These are phyloP conservation scores for Chydorus sphaericus DNA, from an alignment of 2,888 invertebrate genomes.

Conservation along the genomic window DNA sequence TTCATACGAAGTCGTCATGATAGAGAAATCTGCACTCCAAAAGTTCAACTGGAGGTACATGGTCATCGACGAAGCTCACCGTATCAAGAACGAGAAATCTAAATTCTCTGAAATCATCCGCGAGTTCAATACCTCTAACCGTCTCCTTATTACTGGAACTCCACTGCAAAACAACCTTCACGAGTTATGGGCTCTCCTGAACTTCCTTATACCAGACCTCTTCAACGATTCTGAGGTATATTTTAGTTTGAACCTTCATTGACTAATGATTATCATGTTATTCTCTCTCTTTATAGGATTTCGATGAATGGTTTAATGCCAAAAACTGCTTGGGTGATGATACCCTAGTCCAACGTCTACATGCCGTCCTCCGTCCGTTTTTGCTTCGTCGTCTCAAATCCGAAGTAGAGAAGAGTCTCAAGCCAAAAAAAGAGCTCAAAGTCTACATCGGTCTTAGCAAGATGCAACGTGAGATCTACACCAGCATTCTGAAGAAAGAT, in stretches of 20 bases:
- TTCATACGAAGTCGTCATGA: slow-evolving; percentile 96
- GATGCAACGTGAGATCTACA: slow-evolving; percentile 99
- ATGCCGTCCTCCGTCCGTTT: slow-evolving; percentile 82
- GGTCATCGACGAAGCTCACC: slow-evolving; percentile 99
- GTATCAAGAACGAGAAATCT: slow-evolving; percentile 98
- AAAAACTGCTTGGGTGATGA: slow-evolving; percentile 85
- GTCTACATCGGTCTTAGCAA: slow-evolving; percentile 92
- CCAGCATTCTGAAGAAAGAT: slow-evolving; percentile 95
- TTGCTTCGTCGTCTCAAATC: slow-evolving; percentile 85
- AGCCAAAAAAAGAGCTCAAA: slow-evolving; percentile 96
- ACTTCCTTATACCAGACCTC: slow-evolving; percentile 93
- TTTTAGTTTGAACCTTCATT: slow-evolving; percentile 15
- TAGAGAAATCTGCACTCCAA: slow-evolving; percentile 90
- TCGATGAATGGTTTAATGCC: slow-evolving; percentile 97
- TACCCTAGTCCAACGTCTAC: slow-evolving; percentile 76
- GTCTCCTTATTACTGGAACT: slow-evolving; percentile 88
- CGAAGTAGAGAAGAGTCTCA: slow-evolving; percentile 90
- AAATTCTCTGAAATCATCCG: slow-evolving; percentile 91
- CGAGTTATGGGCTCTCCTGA: slow-evolving; percentile 92
- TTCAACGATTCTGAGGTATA: slow-evolving; percentile 79
- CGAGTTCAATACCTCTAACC: slow-evolving; percentile 91
- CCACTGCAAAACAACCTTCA: slow-evolving; percentile 97
- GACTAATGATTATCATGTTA: neutral
- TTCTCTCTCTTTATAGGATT: slow-evolving; percentile 44
- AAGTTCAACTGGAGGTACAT: slow-evolving; percentile 98